Evolutionary conservation across 2,797 vertebrate species (phyloP).

Genomic region (Cossypha niveicapilla): DNA sequence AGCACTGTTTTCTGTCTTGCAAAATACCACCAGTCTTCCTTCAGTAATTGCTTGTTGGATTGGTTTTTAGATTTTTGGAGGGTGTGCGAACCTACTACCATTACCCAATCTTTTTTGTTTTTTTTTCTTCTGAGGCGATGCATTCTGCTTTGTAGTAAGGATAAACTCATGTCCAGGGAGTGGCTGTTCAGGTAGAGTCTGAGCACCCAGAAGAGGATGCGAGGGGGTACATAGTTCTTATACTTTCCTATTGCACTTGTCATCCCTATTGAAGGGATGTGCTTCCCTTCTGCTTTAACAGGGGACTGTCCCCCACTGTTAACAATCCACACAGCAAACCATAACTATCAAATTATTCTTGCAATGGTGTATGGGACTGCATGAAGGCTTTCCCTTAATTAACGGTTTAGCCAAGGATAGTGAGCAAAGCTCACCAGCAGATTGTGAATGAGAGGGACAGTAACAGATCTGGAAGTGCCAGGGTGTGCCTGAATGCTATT

Average conservation of each 20-base stretch:
- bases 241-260: not conserved
- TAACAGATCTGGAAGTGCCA: not conserved
- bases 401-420: not conserved
- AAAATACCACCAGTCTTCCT: not conserved
- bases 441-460: not conserved
- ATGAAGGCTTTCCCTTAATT: not conserved
- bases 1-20: not conserved
- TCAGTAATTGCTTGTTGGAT: not conserved
- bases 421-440: not conserved
- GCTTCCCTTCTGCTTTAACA: not conserved
- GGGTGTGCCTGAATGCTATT: not conserved
- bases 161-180: not conserved
- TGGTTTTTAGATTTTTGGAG: not conserved
- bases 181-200: not conserved
- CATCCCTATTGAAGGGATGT: not conserved
- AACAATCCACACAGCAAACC: not conserved
- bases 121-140: not conserved
- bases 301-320: not conserved
- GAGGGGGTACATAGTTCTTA: accelerated
- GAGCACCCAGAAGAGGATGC: not conserved
- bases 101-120: not conserved
- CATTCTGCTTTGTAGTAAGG: not conserved
- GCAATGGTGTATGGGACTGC: not conserved
- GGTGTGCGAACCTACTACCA: not conserved
- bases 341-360: not conserved